These are phyloP conservation scores for Drosophila lowei DNA, from an alignment of 1,140 invertebrate species.

Conservation along the genomic window DNA sequence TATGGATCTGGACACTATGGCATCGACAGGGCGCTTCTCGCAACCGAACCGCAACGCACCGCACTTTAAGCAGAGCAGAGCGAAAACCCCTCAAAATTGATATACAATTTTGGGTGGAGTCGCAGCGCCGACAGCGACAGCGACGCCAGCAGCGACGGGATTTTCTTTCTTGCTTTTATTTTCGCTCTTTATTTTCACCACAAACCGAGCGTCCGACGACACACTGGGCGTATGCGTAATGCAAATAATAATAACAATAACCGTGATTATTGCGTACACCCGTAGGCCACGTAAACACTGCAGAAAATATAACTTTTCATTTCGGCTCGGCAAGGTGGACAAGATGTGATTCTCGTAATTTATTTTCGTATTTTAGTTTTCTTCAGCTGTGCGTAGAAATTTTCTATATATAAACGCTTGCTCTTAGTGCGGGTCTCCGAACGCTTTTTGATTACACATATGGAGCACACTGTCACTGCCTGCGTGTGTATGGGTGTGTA, in stretches of 20 bases:
- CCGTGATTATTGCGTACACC: conserved; percentile 21
- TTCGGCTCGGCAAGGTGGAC: conserved; percentile 35
- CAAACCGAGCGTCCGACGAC: conserved; percentile 23
- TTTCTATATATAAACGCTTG: conserved; percentile 82
- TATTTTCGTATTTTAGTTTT: conserved; percentile 62
- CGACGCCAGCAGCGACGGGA: conserved; percentile 61
- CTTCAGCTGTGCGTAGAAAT: conserved; percentile 76
- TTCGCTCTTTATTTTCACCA: conserved; percentile 31
- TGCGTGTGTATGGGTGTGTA: conserved; percentile 30
- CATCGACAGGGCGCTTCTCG: conserved; percentile 20
- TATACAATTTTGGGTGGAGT: conserved; percentile 79
- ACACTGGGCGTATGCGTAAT: conserved; percentile 74
- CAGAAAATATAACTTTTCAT: conserved; percentile 8
- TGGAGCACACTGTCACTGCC: conserved; percentile 66
- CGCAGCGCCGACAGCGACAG: conserved; percentile 46
- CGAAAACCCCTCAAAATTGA: conserved; percentile 56
- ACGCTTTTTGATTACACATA: conserved; percentile 74
- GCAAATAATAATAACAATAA: conserved; percentile 49
- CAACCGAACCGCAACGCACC: conserved; percentile 13
- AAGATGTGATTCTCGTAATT: conserved; percentile 44
- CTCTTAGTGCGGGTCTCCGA: conserved; percentile 58
- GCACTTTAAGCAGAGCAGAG: conserved; percentile 9
- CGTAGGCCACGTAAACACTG: conserved; percentile 2
- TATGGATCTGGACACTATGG: conserved; percentile 27
- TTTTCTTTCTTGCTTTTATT: conserved; percentile 33